Base-by-base conservation (phyloP, 2,797 vertebrate genomes). In the Danio kyathit region DNA sequence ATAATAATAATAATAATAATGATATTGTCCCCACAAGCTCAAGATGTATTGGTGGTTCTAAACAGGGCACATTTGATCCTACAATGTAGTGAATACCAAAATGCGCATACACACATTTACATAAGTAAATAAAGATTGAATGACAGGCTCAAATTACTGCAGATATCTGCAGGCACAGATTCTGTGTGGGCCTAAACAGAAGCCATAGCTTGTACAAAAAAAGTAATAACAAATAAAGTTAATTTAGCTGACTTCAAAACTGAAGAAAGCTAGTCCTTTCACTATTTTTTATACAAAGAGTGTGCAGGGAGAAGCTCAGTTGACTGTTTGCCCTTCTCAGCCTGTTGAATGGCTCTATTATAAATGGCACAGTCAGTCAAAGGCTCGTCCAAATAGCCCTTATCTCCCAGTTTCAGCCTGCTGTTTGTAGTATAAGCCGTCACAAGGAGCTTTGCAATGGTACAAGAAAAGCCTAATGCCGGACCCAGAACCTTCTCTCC, bases 361-460 rank as follows among this genome's bases (percentile, higher is more conserved):
- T 74, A 86, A 80, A 86, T 72, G 29, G 29, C 41, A 77, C 60
- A 80, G 67, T 65, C 46, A 79, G 65, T 79, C 79, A 74, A 52
- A 66, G 59, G 69, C 66, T 83, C 66, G 16, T 78, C 54, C 59
- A 65, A 49, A 75, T 51, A 70, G 73, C 49, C 38, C 82, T 87
- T 86, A 87, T 87, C 86, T 84, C 67, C 4, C 56, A 11, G 60
- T 83, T 87, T 81, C 84, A 87, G 82, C 82, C 83, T 82, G 71
- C 65, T 56, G 61, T 79, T 71, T 71, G n/a, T 81, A 81, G 73
- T 69, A 67, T 60, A 70, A 81, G 64, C 48, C 57, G 67, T 81
- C 61, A 67, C 52, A 67, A 82, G 76, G 29, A 78, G 80, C 83
- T 81, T 84, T 82, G 56, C 16, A 49, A 46, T 16, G 17, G 17